A percentile compares a stretch with the other conserved stretches of the same genome.
Conservation (phyloP, 2,113 vertebrate genomes). For the Gymnobelideus leadbeateri region DNA sequence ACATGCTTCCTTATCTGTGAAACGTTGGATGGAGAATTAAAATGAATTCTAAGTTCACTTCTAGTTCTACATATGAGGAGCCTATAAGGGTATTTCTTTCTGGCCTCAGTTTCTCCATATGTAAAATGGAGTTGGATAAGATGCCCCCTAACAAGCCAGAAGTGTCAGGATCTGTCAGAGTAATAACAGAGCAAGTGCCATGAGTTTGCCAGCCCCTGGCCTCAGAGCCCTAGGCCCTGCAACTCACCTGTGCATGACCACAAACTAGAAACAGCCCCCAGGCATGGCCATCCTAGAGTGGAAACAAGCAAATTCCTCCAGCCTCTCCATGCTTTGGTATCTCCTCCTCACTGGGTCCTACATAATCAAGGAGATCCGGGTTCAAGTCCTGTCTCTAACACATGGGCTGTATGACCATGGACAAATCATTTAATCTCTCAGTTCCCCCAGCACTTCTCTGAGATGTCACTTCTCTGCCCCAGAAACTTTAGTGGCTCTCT, state of each 20-base stretch:
- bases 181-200: not conserved
- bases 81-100: not conserved
- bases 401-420: not conserved
- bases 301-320: not conserved
- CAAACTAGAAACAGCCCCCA: not conserved
- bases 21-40: not conserved
- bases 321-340: not conserved
- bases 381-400: not conserved
- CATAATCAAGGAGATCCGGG: not conserved
- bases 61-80: not conserved
- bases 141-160: not conserved
- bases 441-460: not conserved
- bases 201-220: not conserved
- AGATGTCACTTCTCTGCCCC: not conserved
- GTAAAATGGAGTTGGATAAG: not conserved
- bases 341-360: not conserved
- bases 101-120: not conserved
- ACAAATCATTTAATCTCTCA: not conserved
- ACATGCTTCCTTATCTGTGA: not conserved
- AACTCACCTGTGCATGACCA: not conserved
- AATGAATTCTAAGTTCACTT: not conserved
- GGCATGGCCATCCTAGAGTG: not conserved
- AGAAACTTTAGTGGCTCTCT: not conserved
- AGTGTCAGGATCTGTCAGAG: not conserved
- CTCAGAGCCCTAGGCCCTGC: not conserved